A percentile compares a stretch with the other conserved stretches of the same genome.
Evolutionary conservation across 2,797 vertebrate species (phyloP).

Genomic region (Euphonia xanthogaster): DNA sequence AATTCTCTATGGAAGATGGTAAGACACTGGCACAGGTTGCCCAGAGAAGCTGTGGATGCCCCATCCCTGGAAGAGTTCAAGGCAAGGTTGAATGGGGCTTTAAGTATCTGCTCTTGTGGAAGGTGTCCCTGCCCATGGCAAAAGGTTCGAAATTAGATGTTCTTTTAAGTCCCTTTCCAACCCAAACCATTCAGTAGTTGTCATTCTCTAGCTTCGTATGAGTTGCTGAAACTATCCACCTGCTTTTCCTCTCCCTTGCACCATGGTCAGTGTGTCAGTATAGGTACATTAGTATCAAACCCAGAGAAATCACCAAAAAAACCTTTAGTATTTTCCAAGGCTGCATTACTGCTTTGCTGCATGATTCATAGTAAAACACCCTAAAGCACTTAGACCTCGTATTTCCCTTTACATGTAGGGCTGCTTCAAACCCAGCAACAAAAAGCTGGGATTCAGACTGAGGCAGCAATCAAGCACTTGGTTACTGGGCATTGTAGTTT

Average conservation of each 20-base stretch:
- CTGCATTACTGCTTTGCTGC: background rate
- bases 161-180: background rate
- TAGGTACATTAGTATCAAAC: background rate
- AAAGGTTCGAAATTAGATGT: background rate
- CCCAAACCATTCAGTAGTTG: background rate
- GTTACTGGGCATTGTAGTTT: background rate
- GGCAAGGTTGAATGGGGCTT: background rate
- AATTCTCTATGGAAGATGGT: background rate
- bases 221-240: background rate
- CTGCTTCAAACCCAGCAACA: background rate
- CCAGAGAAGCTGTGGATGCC: background rate
- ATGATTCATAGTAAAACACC: background rate
- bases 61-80: background rate
- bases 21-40: background rate
- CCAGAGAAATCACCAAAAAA: background rate
- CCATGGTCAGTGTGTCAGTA: background rate
- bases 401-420: background rate
- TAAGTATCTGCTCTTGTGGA: background rate
- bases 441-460: background rate
- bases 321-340: background rate
- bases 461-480: background rate
- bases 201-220: background rate
- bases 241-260: background rate
- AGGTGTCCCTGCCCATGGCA: background rate
- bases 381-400: accelerated